Evolutionary conservation across 2,797 vertebrate genomes (phyloP).

Genomic region (Enteromius fasciolatus): DNA sequence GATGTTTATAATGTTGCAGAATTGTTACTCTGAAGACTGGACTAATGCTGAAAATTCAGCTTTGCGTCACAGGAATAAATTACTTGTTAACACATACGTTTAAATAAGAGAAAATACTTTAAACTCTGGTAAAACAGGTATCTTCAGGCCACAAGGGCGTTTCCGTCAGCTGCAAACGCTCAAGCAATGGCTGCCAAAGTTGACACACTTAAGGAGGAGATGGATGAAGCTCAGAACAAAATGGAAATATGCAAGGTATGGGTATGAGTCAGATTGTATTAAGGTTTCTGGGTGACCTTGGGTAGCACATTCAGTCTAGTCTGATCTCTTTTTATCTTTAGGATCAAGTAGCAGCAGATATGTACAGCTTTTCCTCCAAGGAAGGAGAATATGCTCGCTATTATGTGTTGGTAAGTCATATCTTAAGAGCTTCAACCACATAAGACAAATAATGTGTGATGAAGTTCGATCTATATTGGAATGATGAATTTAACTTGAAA

Average conservation of each 20-base stretch:
- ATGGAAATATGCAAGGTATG: slow-evolving; percentile 97
- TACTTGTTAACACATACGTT: no score
- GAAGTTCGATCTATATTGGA: not conserved
- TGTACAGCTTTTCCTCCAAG: slow-evolving; percentile 94
- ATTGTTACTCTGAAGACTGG: not conserved
- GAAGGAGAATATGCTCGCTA: slow-evolving; percentile 92
- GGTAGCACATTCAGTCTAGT: not conserved
- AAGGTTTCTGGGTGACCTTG: slow-evolving; percentile 19
- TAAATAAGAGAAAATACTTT: not conserved
- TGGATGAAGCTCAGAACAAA: slow-evolving; percentile 98
- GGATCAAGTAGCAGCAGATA: slow-evolving; percentile 96
- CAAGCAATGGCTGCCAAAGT: slow-evolving; percentile 89
- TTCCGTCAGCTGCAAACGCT: slow-evolving; percentile 80
- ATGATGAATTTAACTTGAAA: not conserved
- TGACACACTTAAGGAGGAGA: slow-evolving; percentile 95
- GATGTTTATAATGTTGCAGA: not conserved
- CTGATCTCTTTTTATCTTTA: slow-evolving; percentile 62
- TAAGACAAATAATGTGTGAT: not conserved
- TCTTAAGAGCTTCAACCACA: slow-evolving; percentile 1
- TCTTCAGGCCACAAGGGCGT: slow-evolving; percentile 87
- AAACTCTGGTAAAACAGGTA: slow-evolving; percentile 75
- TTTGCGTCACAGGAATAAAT: not conserved
- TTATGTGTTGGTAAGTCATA: slow-evolving; percentile 86
- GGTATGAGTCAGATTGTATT: not conserved
- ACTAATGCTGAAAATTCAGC: not conserved